Percentiles rank a stretch among this genome's conserved stretches.
phyloP scores from a whole-genome alignment of 2,797 vertebrate species.

The Gymnoscopelus microlampas region DNA sequence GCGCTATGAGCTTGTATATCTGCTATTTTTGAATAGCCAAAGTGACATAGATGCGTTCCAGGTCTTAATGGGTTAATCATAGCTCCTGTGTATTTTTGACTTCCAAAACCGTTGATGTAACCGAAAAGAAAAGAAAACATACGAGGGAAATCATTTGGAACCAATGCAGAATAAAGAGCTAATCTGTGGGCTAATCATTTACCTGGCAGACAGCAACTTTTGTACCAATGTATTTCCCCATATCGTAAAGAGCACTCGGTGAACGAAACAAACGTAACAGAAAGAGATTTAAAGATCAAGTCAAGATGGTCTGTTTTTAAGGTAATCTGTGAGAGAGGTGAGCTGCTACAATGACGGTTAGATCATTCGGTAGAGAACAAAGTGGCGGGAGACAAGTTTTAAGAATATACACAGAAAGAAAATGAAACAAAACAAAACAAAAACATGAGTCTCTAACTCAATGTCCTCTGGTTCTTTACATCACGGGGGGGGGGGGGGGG shows the following conservation, averaged over 20 bases:
- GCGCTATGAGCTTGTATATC: no score
- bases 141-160: no score
- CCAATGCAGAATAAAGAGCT: no score
- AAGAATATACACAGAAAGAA: not conserved
- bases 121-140: no score
- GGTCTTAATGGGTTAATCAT: no score
- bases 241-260: not conserved
- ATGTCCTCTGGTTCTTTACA: slow-evolving; percentile 7
- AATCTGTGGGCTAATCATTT: no score
- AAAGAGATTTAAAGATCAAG: not conserved
- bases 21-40: no score
- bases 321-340: not conserved
- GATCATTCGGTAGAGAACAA: not conserved
- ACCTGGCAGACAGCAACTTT: no score
- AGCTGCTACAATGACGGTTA: not conserved
- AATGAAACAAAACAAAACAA: slow-evolving; percentile 1
- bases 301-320: not conserved
- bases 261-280: not conserved
- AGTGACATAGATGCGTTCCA: no score
- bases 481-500: no score
- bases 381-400: not conserved
- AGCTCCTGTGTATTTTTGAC: no score
- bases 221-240: not conserved
- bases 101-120: no score
- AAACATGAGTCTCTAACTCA: not conserved